phyloP scores from a whole-genome alignment of 2,113 vertebrate genomes.

The Rana temporaria region DNA sequence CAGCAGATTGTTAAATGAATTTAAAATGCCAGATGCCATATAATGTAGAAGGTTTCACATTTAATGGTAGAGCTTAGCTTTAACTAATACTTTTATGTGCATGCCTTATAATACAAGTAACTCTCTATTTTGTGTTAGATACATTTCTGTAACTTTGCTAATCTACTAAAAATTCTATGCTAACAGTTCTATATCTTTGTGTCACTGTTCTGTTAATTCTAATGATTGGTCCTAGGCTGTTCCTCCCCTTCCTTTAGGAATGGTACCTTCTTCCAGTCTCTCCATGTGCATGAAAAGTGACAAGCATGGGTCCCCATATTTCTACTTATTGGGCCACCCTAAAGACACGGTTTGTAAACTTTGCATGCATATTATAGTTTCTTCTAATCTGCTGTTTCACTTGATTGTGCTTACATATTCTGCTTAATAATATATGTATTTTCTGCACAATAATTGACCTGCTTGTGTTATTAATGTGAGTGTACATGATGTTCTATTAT shows the following conservation, averaged over 20 bases:
- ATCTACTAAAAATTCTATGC: slow-evolving; percentile 81
- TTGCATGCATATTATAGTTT: slow-evolving; percentile 86
- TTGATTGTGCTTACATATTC: slow-evolving; percentile 55
- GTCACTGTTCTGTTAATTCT: slow-evolving; percentile 95
- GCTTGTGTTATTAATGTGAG: background rate
- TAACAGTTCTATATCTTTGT: slow-evolving; percentile 83
- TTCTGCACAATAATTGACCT: slow-evolving; percentile 3
- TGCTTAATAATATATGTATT: background rate
- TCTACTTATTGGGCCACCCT: slow-evolving; percentile 99
- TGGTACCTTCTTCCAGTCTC: slow-evolving; percentile 97
- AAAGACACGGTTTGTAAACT: slow-evolving; percentile 99
- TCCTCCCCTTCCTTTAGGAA: slow-evolving; percentile 99
- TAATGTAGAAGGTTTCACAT: slow-evolving; percentile 28
- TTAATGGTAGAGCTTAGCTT: slow-evolving; percentile 54
- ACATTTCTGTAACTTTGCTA: slow-evolving; percentile 72
- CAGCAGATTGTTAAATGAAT: slow-evolving; percentile 63
- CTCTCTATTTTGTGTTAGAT: slow-evolving; percentile 67
- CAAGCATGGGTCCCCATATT: slow-evolving; percentile 99
- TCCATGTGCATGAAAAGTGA: slow-evolving; percentile 99
- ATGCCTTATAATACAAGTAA: slow-evolving; percentile 71
- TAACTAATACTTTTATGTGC: slow-evolving; percentile 77
- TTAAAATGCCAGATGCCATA: slow-evolving; percentile 67
- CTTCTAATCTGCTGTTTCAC: slow-evolving; percentile 74
- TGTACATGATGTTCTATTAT: background rate
- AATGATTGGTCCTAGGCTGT: slow-evolving; percentile 99